Evolutionary conservation across 2,113 vertebrate genomes (phyloP).

Genomic region (Microcebus ravelobensis): DNA sequence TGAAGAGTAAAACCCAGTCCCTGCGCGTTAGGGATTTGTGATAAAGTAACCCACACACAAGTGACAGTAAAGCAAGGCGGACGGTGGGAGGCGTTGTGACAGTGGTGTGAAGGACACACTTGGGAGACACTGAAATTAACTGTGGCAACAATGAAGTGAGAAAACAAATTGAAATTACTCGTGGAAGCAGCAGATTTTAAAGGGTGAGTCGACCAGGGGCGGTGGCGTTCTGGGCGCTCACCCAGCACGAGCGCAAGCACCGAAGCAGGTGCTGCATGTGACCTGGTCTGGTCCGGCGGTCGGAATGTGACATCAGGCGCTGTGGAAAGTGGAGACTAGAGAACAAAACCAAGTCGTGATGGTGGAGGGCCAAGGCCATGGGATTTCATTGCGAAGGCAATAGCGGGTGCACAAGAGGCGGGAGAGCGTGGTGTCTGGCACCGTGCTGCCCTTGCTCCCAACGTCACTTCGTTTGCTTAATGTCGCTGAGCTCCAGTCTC

Average conservation of each 20-base stretch:
- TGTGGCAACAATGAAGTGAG: neutral
- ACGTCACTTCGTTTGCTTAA: neutral
- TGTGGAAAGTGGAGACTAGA: neutral
- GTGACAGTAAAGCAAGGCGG: neutral
- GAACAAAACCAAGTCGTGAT: neutral
- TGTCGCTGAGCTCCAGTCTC: neutral
- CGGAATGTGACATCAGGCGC: neutral
- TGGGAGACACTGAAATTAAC: neutral
- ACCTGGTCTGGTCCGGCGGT: neutral
- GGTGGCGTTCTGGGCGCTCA: neutral
- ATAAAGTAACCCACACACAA: neutral
- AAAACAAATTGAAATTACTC: neutral
- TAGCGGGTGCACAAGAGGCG: neutral
- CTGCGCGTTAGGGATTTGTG: neutral
- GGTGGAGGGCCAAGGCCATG: neutral
- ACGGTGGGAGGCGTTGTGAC: neutral
- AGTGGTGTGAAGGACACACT: neutral
- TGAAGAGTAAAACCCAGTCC: neutral
- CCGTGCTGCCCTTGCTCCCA: neutral
- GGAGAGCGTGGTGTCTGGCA: neutral
- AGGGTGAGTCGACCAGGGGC: neutral
- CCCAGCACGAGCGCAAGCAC: neutral
- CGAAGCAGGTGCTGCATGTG: neutral
- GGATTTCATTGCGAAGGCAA: neutral
- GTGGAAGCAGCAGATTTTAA: neutral